phyloP scores from a whole-genome alignment of 2,888 invertebrate genomes.

The Phorcus lineatus region DNA sequence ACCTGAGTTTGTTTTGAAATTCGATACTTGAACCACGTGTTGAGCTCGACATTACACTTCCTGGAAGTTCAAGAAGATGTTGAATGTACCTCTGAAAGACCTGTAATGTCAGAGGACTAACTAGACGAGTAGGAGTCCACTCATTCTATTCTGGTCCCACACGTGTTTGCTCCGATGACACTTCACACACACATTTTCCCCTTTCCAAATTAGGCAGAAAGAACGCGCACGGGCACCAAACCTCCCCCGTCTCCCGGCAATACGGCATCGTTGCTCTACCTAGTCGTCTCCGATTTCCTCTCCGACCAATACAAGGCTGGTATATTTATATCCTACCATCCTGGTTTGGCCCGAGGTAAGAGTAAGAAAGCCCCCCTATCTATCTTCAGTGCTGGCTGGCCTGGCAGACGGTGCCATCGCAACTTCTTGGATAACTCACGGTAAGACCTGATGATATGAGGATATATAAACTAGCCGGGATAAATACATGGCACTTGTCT shows the following conservation, averaged over 20 bases:
- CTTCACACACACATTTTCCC: not conserved
- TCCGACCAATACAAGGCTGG: conserved; percentile 8
- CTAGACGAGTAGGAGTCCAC: not conserved
- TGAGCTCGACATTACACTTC: not conserved
- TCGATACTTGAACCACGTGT: conserved; percentile 10
- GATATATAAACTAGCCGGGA: not conserved
- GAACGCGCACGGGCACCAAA: conserved; percentile 18
- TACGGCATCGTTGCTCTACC: not conserved
- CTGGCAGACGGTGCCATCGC: not conserved
- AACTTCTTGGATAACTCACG: not conserved
- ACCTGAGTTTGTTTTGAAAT: conserved; percentile 2
- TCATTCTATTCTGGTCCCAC: not conserved
- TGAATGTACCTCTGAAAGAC: not conserved
- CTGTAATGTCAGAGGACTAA: not conserved
- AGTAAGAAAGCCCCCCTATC: not conserved
- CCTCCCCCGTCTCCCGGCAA: conserved; percentile 5
- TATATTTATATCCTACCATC: conserved; percentile 12
- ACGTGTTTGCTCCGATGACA: not conserved
- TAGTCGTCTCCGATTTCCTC: conserved; percentile 15
- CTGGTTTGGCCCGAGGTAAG: conserved; percentile 15
- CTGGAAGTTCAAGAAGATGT: no score
- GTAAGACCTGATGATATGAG: not conserved
- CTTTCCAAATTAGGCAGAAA: conserved; percentile 24
- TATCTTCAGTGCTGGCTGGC: not conserved
- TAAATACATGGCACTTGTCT: not conserved